phyloP scores from a whole-genome alignment of 2,797 vertebrate genomes.

The Rousettus madagascariensis region DNA sequence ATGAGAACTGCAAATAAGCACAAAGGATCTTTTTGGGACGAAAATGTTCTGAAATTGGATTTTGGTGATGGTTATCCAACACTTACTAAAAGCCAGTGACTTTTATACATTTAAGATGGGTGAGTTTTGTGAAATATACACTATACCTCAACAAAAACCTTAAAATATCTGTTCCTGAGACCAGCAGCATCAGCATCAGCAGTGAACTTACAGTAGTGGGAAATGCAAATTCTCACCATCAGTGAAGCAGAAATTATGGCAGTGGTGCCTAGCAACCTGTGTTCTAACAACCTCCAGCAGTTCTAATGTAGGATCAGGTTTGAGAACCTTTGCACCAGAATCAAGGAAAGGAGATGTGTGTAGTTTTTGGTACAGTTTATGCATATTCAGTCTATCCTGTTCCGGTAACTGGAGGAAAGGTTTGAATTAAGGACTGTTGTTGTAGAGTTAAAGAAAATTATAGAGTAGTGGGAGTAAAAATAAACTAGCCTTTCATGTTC shows the following conservation, averaged over 20 bases:
- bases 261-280: neutral
- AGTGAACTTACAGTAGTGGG: neutral
- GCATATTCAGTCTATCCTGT: neutral
- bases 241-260: neutral
- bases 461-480: conserved; percentile 68
- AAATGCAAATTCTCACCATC: neutral
- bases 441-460: conserved; percentile 70
- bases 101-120: neutral
- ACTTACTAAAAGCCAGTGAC: neutral
- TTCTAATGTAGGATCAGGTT: neutral
- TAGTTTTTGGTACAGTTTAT: conserved; percentile 1
- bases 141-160: neutral
- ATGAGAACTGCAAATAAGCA: neutral
- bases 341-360: neutral
- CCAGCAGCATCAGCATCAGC: neutral
- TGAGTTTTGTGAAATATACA: conserved; percentile 21
- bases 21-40: neutral
- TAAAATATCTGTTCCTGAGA: neutral
- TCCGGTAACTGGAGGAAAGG: conserved; percentile 56
- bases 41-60: neutral
- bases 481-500: conserved; percentile 65
- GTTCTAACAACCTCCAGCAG: neutral
- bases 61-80: neutral
- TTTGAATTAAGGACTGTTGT: conserved; percentile 67
- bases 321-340: neutral